A percentile compares a stretch with the other conserved stretches of the same genome.
phyloP scores from a whole-genome alignment of 1,140 invertebrate genomes.

The Armadillidium nasatum region DNA sequence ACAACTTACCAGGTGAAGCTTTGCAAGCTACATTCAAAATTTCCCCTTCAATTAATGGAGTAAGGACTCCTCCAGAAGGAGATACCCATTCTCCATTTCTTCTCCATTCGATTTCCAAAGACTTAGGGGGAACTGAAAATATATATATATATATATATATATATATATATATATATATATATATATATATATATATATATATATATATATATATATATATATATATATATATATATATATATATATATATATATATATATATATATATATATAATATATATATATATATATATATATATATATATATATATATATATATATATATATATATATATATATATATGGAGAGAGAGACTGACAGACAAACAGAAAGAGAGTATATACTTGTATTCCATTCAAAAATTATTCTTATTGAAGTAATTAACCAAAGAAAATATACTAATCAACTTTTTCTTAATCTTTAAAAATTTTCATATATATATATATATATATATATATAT shows the following conservation, averaged over 20 bases:
- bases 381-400: no score
- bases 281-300: no score
- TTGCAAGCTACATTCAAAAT: not conserved
- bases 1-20: not conserved
- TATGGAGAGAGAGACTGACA: no score
- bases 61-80: not conserved
- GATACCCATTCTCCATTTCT: not conserved
- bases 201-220: conserved; percentile 4
- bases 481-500: no score
- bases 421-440: no score
- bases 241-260: not conserved
- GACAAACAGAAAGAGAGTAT: no score
- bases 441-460: no score
- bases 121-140: not conserved
- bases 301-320: no score
- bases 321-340: no score
- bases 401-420: no score
- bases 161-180: conserved; percentile 15
- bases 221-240: conserved; percentile 11
- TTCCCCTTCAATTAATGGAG: not conserved
- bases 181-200: conserved; percentile 12
- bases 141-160: conserved; percentile 13
- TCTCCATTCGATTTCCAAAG: not conserved
- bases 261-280: no score
- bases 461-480: no score